phyloP scores from a whole-genome alignment of 2,888 invertebrate genomes.

The Drosophila rellima region DNA sequence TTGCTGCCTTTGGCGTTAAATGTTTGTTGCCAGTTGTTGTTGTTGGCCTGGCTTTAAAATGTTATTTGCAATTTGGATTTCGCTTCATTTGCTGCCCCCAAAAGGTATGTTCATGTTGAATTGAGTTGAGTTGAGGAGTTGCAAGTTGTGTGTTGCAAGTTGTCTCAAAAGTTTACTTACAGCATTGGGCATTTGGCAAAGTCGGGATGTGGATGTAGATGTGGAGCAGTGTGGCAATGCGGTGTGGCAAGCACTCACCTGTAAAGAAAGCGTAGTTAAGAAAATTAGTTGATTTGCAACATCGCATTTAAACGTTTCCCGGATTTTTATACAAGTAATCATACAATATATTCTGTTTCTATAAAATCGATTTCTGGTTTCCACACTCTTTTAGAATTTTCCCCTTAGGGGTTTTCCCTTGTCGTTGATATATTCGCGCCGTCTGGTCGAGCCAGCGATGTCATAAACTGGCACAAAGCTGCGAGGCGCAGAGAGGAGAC shows the following conservation, averaged over 20 bases:
- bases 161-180: conserved; percentile 55
- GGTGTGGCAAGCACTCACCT: conserved; percentile 66
- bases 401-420: neutral
- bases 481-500: neutral
- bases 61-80: conserved; percentile 55
- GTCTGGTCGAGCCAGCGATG: conserved; percentile 43
- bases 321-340: neutral
- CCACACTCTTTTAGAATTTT: conserved; percentile 12
- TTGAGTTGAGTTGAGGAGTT: conserved; percentile 1
- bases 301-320: conserved; percentile 37
- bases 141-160: conserved; percentile 14
- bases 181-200: conserved; percentile 49
- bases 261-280: conserved; percentile 33
- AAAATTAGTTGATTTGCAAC: conserved; percentile 36
- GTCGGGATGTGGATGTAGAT: conserved; percentile 37
- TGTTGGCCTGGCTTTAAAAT: conserved; percentile 42
- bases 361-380: conserved; percentile 42
- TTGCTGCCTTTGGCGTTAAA: conserved; percentile 53
- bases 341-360: conserved; percentile 6
- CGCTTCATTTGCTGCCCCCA: conserved; percentile 37
- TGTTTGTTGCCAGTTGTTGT: conserved; percentile 29
- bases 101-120: neutral
- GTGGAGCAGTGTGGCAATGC: conserved; percentile 45
- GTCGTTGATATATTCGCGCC: conserved; percentile 39
- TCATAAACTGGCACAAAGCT: conserved; percentile 62